phyloP scores from a whole-genome alignment of 37 sponge, comb jelly and placozoan species.

The Chondrosia reniformis region DNA sequence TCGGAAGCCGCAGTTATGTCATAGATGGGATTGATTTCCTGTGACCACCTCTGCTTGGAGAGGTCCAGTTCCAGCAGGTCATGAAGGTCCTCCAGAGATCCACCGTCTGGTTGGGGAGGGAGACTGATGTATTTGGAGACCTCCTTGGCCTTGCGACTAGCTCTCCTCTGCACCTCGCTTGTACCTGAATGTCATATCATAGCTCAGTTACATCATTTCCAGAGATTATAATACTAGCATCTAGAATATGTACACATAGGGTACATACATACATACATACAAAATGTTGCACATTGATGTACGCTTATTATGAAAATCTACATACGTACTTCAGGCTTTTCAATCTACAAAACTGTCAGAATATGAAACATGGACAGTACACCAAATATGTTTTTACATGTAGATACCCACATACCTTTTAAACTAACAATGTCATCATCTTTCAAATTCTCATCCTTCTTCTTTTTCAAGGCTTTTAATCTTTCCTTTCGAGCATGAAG shows the following conservation, averaged over 20 bases:
- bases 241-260: not conserved
- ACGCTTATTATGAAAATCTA: not conserved
- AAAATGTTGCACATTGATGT: not conserved
- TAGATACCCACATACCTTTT: too few species aligned
- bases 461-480: slow-evolving; percentile 17
- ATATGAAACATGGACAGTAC: too few species aligned
- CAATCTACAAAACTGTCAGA: too few species aligned
- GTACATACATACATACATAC: not conserved
- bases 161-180: slow-evolving; percentile 6
- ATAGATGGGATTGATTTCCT: slow-evolving; percentile 45
- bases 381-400: too few species aligned
- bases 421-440: not conserved
- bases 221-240: not conserved
- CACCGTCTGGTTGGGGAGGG: not conserved
- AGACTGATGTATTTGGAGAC: slow-evolving; percentile 8
- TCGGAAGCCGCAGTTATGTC: slow-evolving; percentile 29
- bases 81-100: slow-evolving; percentile 22
- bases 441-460: not conserved
- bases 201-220: too few species aligned
- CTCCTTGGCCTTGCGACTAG: not conserved
- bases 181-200: not conserved
- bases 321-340: slow-evolving; percentile 2
- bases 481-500: slow-evolving; percentile 11
- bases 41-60: slow-evolving; percentile 16
- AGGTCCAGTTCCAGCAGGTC: slow-evolving; percentile 24